Conservation (phyloP, 2,888 invertebrate genomes). For the Athalia circularis region DNA sequence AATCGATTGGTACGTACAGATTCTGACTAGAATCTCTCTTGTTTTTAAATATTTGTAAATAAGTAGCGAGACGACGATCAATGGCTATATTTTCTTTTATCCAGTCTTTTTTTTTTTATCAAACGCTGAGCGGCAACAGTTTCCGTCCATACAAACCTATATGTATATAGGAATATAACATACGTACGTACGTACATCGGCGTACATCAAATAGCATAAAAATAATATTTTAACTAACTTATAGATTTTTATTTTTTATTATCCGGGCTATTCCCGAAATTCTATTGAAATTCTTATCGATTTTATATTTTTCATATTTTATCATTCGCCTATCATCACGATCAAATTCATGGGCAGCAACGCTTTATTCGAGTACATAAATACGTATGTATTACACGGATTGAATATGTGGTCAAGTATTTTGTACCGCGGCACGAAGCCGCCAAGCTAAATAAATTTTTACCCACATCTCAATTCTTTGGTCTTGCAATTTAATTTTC, state of each 20-base stretch:
- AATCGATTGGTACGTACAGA: not conserved
- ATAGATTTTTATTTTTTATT: constrained; percentile 23
- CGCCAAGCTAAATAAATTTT: constrained; percentile 20
- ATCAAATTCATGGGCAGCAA: not conserved
- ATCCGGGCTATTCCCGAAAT: constrained; percentile 10
- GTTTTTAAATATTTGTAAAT: not conserved
- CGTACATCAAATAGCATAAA: not conserved
- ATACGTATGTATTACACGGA: not conserved
- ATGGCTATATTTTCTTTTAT: not conserved
- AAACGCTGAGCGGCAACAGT: constrained; percentile 54
- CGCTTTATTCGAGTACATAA: not conserved
- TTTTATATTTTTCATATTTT: constrained; percentile 7
- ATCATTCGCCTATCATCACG: not conserved
- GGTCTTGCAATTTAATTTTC: not conserved
- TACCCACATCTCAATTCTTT: not conserved
- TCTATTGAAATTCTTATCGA: constrained; percentile 8
- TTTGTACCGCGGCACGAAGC: constrained; percentile 1
- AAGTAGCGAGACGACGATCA: not conserved
- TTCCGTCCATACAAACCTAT: constrained; percentile 61
- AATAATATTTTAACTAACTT: constrained; percentile 14
- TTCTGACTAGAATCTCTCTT: not conserved
- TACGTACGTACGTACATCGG: not conserved
- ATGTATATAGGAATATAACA: constrained; percentile 15
- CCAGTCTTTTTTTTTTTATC: constrained; percentile 29
- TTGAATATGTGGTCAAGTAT: not conserved